Evolutionary conservation across 92 coral and sea anemone species (phyloP).

Genomic region (Ricordea florida): DNA sequence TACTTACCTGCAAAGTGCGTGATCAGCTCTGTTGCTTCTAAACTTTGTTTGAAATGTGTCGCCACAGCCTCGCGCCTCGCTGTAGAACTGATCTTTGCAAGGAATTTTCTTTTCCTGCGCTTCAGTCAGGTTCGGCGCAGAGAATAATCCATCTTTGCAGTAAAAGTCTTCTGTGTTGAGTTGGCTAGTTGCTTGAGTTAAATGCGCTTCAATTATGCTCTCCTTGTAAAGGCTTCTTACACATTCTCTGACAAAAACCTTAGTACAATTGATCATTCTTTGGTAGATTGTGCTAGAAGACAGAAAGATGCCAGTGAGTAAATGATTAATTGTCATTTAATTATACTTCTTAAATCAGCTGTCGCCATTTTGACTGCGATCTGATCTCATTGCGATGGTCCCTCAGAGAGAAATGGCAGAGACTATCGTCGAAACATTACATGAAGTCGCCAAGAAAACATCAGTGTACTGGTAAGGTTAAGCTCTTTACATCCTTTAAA

Average conservation of each 20-base stretch:
- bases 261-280: slow-evolving; percentile 28
- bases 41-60: slow-evolving; percentile 32
- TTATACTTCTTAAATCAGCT: too few species aligned
- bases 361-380: too few species aligned
- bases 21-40: slow-evolving; percentile 24
- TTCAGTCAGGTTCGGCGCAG: slow-evolving; percentile 14
- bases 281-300: neutral
- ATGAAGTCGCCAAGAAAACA: too few species aligned
- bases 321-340: neutral
- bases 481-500: too few species aligned
- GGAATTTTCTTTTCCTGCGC: slow-evolving; percentile 30
- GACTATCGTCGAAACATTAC: too few species aligned
- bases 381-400: too few species aligned
- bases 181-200: slow-evolving; percentile 13
- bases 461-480: too few species aligned
- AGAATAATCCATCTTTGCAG: slow-evolving; percentile 28
- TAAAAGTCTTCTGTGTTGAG: slow-evolving; percentile 27
- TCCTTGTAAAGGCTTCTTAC: neutral
- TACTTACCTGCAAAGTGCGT: slow-evolving; percentile 24
- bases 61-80: slow-evolving; percentile 3
- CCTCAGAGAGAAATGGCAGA: too few species aligned
- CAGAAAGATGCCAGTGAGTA: too few species aligned
- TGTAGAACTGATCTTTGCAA: slow-evolving; percentile 5
- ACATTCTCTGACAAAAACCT: slow-evolving; percentile 31
- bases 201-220: slow-evolving; percentile 7